A percentile compares a stretch with the other conserved stretches of the same genome.
Conservation (phyloP, 2,888 invertebrate genomes). For the Odontothrips loti region DNA sequence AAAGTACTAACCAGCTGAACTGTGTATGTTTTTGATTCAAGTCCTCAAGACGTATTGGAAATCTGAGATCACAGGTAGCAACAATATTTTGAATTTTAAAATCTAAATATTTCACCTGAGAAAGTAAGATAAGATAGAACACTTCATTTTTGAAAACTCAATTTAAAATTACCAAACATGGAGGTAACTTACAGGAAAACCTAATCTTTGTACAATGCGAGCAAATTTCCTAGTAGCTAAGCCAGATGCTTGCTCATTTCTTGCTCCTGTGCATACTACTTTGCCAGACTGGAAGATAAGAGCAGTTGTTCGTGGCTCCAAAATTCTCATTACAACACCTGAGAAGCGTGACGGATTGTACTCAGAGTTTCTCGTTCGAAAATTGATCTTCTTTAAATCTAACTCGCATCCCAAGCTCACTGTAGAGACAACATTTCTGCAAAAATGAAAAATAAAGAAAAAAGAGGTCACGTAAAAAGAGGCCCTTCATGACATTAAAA, state of each 20-base stretch:
- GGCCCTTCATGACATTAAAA: not conserved
- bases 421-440: slow-evolving; percentile 76
- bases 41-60: slow-evolving; percentile 69
- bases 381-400: slow-evolving; percentile 68
- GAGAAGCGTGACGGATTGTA: slow-evolving; percentile 78
- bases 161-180: not conserved
- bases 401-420: slow-evolving; percentile 69
- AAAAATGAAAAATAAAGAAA: slow-evolving; percentile 41
- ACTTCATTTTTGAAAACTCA: not conserved
- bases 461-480: not conserved
- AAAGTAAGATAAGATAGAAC: slow-evolving; percentile 37
- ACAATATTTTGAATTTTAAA: slow-evolving; percentile 77
- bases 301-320: slow-evolving; percentile 71
- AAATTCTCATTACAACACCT: slow-evolving; percentile 77
- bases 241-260: slow-evolving; percentile 71
- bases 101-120: slow-evolving; percentile 69
- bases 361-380: slow-evolving; percentile 74
- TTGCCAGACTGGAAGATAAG: slow-evolving; percentile 76
- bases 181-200: slow-evolving; percentile 60
- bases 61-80: slow-evolving; percentile 69
- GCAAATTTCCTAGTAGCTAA: slow-evolving; percentile 76
- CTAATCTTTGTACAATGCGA: slow-evolving; percentile 75
- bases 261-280: slow-evolving; percentile 75
- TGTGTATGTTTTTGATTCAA: slow-evolving; percentile 69
- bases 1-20: slow-evolving; percentile 45